Conservation (phyloP, 2,888 invertebrate genomes). For the Hyposoter didymator region DNA sequence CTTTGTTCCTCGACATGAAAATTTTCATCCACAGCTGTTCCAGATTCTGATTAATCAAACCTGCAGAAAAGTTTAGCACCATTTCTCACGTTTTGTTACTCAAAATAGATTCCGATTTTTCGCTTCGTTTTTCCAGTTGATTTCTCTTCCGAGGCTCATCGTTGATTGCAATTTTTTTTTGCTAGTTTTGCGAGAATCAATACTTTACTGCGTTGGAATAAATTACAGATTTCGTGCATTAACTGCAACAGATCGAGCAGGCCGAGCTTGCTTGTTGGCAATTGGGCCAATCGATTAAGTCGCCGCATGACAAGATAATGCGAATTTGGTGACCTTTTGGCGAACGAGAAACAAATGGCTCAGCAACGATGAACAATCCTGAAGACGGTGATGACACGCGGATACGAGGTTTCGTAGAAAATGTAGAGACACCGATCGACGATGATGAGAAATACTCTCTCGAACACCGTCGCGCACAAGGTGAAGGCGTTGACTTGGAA, state of each 20-base stretch:
- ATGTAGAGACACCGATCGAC: neutral
- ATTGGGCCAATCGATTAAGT: neutral
- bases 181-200: too few relatives aligned
- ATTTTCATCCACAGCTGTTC: constrained; percentile 25
- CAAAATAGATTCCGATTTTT: too few relatives aligned
- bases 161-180: too few relatives aligned
- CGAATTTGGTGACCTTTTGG: neutral
- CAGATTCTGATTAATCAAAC: constrained; percentile 24
- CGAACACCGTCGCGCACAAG: constrained; percentile 22
- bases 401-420: constrained; percentile 32
- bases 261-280: too few relatives aligned
- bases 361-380: neutral
- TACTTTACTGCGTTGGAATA: too few relatives aligned
- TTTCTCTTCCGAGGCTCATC: too few relatives aligned
- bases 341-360: constrained; percentile 37
- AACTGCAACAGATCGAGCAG: neutral
- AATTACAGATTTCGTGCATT: too few relatives aligned
- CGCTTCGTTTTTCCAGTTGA: too few relatives aligned
- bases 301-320: neutral
- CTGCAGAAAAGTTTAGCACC: constrained; percentile 7
- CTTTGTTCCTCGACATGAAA: neutral
- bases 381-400: constrained; percentile 35
- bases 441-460: constrained; percentile 21
- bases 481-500: constrained; percentile 57
- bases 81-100: neutral